Evolutionary conservation across 2,113 vertebrate species (phyloP).

Genomic region (Larimichthys polyactis): DNA sequence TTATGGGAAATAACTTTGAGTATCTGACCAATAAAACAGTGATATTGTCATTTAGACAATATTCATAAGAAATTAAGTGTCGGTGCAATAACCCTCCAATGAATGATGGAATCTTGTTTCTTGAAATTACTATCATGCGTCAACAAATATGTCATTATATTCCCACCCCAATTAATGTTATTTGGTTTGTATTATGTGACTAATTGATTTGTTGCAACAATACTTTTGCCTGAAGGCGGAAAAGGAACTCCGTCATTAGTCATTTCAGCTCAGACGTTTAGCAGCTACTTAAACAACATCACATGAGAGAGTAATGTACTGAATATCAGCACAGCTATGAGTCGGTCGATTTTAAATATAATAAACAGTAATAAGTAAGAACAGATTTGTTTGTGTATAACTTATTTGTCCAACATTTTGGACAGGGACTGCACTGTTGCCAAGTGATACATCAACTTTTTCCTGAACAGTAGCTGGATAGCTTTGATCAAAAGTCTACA

Average conservation of each 20-base stretch:
- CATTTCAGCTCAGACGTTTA: background rate
- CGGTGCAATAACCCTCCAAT: background rate
- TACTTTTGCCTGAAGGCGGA: background rate
- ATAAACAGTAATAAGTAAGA: too few relatives aligned
- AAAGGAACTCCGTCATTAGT: background rate
- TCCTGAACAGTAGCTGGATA: too few relatives aligned
- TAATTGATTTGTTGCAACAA: too few relatives aligned
- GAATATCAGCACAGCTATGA: too few relatives aligned
- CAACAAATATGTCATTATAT: background rate
- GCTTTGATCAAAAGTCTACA: too few relatives aligned
- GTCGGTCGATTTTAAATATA: too few relatives aligned
- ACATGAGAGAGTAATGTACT: too few relatives aligned
- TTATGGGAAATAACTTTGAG: conserved; percentile 2
- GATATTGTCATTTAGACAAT: background rate
- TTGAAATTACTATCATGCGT: background rate
- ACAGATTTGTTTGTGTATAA: too few relatives aligned
- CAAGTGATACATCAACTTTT: too few relatives aligned
- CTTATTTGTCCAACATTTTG: too few relatives aligned
- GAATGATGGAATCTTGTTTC: background rate
- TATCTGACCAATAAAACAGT: background rate
- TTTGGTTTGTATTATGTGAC: background rate
- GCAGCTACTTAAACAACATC: background rate
- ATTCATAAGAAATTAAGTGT: conserved; percentile 2
- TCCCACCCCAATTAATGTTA: background rate
- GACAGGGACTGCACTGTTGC: too few relatives aligned